Base-by-base conservation (phyloP, 2,113 vertebrate genomes). In the Platysteira castanea region DNA sequence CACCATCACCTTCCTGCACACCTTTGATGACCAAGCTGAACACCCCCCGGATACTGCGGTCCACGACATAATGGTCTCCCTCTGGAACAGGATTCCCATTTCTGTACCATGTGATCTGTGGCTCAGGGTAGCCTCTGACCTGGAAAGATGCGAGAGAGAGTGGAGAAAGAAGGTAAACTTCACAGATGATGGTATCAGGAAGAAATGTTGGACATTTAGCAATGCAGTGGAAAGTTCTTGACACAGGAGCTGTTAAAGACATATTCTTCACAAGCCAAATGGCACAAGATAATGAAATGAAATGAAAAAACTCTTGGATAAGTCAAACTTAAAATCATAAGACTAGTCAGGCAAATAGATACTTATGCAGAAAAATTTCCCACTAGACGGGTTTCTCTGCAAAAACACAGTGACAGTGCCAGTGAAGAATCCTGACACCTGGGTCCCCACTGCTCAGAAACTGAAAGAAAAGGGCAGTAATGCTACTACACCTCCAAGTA, bases 91-190 rank as follows among this genome's bases (percentile, higher is more conserved):
- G 96, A 35, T 98, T 98, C 28, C 99, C 99, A 31, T 98, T 98
- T 97, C 98, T 98, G 96, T 98, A 98, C 99, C 99, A 99, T 1
- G 97, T 99, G 94, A 99, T 98, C 61, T 97, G 98, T 24, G 99
- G 98, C 69, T 99, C 98, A 4, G 99, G 99, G 90, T 97, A 98
- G 37, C 99, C 99, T 61, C 98, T 97, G 47, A 99, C 99, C 99
- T 99, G 97, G 24, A 94, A 93, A 87, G n/a, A 95, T 33, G 35
- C 11, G 60, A 76, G 26, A 82, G 17, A 39, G 47, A 84, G 33
- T 33, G 52, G 78, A 75, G 63, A 88, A 60, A 77, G 71, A 95
- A 77, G 26, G 41, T 39, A 67, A 90, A 90, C 11, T 44, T 24
- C 87, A 75, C 60, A 93, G 87, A 85, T 97, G 92, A 96, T 67